Conservation (phyloP, 2,113 vertebrate genomes). For the Sceloporus tristichus region DNA sequence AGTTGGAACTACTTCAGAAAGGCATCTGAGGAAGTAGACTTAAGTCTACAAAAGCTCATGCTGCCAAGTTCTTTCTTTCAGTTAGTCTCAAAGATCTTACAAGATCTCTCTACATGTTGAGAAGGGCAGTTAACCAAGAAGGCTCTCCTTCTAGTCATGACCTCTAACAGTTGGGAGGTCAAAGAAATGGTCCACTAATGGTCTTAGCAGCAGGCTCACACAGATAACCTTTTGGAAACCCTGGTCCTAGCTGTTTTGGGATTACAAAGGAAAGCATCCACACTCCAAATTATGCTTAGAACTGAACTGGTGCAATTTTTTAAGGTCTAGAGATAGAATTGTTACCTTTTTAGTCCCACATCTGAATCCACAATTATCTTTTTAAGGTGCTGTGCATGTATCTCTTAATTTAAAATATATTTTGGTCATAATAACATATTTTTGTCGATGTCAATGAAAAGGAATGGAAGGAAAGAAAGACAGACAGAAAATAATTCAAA, state of each 20-base stretch:
- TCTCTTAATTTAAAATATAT: neutral
- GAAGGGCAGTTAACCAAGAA: neutral
- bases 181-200: neutral
- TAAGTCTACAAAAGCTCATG: too few relatives aligned
- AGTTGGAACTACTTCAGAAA: neutral
- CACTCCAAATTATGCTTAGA: neutral
- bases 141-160: neutral
- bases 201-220: neutral
- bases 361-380: neutral
- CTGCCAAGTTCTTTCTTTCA: too few relatives aligned
- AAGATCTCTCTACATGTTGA: neutral
- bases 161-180: neutral
- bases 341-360: neutral
- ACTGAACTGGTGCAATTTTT: neutral
- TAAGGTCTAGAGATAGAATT: neutral
- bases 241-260: neutral
- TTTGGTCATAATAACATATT: neutral
- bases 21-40: too few relatives aligned
- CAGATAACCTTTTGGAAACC: neutral
- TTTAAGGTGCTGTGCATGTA: neutral
- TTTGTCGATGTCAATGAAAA: neutral
- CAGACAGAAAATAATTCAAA: neutral
- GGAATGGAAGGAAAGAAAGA: too few relatives aligned
- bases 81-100: too few relatives aligned
- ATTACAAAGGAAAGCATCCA: neutral